These are phyloP conservation scores for Saguinus midas DNA, from an alignment of 2,113 vertebrate species.

Conservation along the genomic window DNA sequence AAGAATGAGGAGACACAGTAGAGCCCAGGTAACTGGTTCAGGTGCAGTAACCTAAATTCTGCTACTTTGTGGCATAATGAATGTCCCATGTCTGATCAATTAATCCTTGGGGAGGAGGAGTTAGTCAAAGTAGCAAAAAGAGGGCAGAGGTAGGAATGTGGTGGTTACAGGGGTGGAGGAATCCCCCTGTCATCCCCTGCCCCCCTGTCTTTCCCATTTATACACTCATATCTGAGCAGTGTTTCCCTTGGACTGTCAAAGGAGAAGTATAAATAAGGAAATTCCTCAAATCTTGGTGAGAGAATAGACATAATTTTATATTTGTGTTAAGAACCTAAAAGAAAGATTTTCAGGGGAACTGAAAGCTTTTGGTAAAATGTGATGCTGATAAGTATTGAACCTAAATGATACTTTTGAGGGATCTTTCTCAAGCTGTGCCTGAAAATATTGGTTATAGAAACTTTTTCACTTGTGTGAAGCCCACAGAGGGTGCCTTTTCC, in stretches of 20 bases:
- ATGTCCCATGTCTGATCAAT: neutral
- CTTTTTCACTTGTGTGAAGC: neutral
- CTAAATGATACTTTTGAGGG: neutral
- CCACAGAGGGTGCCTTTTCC: neutral
- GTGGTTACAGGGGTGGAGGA: neutral
- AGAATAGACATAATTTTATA: neutral
- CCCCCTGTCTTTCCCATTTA: neutral
- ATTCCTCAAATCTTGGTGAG: neutral
- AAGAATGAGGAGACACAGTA: neutral
- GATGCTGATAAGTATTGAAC: neutral
- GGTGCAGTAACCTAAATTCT: neutral
- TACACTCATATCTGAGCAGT: neutral
- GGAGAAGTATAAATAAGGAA: neutral
- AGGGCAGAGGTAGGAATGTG: neutral
- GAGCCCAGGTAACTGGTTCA: neutral
- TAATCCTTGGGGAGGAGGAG: neutral
- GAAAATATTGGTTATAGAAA: neutral
- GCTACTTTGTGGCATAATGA: neutral
- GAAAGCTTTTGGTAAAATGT: constrained; percentile 21
- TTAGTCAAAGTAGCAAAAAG: neutral
- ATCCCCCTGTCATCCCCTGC: fast-evolving
- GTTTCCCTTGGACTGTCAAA: neutral
- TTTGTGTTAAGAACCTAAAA: neutral
- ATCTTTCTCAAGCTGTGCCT: neutral
- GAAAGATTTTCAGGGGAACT: neutral